Percentiles rank a stretch among this genome's conserved stretches.
Evolutionary conservation across 2,888 invertebrate species (phyloP).

Genomic region (Steromphala cineraria): DNA sequence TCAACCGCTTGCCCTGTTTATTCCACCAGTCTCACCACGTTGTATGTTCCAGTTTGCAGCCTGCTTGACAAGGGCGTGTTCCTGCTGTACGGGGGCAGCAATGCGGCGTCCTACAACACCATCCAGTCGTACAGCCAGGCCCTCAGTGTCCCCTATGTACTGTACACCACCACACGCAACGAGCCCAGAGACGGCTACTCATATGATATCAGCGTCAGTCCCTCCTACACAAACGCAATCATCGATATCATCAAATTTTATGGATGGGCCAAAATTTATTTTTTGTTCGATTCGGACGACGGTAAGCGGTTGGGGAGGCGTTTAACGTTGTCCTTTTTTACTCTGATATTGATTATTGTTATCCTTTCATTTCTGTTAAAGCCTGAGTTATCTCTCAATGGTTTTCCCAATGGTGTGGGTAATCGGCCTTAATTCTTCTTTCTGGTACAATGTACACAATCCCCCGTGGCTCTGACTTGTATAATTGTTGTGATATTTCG

Average conservation of each 20-base stretch:
- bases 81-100: constrained; percentile 63
- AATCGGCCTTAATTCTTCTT: neutral
- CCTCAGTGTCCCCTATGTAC: constrained; percentile 66
- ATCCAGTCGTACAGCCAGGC: constrained; percentile 67
- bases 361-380: too few relatives aligned
- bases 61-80: constrained; percentile 62
- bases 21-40: neutral
- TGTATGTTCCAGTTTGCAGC: constrained; percentile 60
- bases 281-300: constrained; percentile 92
- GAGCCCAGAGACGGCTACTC: constrained; percentile 47
- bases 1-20: too few relatives aligned
- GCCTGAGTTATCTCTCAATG: too few relatives aligned
- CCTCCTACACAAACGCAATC: constrained; percentile 95
- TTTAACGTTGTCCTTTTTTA: neutral
- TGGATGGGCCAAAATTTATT: constrained; percentile 91
- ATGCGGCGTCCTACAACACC: constrained; percentile 58
- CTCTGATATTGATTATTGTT: neutral
- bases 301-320: constrained; percentile 78
- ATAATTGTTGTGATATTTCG: neutral
- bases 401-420: neutral
- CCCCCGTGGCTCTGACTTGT: neutral
- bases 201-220: constrained; percentile 83
- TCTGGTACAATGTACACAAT: neutral
- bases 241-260: constrained; percentile 95
- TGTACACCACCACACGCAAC: constrained; percentile 58